A percentile compares a stretch with the other conserved stretches of the same genome.
phyloP scores from a whole-genome alignment of 2,888 invertebrate genomes.

The Heliconius cydno region DNA sequence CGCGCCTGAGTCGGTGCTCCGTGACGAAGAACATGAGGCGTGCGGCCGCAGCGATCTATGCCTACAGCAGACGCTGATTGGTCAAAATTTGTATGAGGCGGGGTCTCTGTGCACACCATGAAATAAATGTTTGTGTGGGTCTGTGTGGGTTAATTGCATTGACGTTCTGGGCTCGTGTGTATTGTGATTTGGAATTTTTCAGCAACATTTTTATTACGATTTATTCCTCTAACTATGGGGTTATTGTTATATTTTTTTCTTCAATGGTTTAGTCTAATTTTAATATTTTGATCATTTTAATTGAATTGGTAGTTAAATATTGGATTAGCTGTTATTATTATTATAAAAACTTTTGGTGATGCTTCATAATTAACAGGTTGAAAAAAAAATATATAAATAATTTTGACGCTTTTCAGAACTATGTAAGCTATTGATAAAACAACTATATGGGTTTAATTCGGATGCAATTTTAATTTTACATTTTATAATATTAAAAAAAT shows the following conservation, averaged over 20 bases:
- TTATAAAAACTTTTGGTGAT: neutral
- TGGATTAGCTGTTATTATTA: too few species aligned
- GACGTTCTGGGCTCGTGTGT: slow-evolving; percentile 73
- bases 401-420: too few species aligned
- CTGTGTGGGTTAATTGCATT: slow-evolving; percentile 82
- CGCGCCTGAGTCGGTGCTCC: slow-evolving; percentile 82
- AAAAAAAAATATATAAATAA: too few species aligned
- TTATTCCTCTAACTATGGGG: slow-evolving; percentile 48
- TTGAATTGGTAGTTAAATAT: slow-evolving; percentile 14
- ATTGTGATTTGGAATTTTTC: slow-evolving; percentile 71
- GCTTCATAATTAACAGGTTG: too few species aligned
- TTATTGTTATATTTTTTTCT: slow-evolving; percentile 41
- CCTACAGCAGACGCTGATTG: slow-evolving; percentile 71
- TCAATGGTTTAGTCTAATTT: slow-evolving; percentile 26
- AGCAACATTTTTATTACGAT: slow-evolving; percentile 54
- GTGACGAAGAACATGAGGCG: slow-evolving; percentile 82
- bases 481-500: too few species aligned
- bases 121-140: slow-evolving; percentile 69
- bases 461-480: too few species aligned
- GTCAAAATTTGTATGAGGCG: slow-evolving; percentile 78
- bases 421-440: too few species aligned
- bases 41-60: slow-evolving; percentile 80
- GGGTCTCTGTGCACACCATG: slow-evolving; percentile 75
- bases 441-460: too few species aligned
- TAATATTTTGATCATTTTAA: slow-evolving; percentile 29